Base-by-base conservation (phyloP, 2,888 invertebrate genomes). In the Julus scandinavius region DNA sequence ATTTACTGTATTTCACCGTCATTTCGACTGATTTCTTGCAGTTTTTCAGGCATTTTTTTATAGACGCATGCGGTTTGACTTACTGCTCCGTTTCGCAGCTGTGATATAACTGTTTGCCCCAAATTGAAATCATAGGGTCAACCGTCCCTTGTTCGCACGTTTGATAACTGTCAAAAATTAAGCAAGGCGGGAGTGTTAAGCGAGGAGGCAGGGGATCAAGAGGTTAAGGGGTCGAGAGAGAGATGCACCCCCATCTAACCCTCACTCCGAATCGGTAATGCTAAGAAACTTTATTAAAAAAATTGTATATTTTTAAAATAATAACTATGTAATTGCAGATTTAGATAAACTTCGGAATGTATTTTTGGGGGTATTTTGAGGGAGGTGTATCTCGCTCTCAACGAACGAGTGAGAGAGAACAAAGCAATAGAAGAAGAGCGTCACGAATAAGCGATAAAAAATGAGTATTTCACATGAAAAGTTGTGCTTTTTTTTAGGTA, bases 41-140 rank as follows among this genome's bases (percentile, higher is more conserved):
- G 13, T 50, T 9, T 85, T 86, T 38, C 49, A 85, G 63, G 86
- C 45, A 50, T 63, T 63, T 29, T 29, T 29, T 29, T 63, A 63
- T 17, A 29, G 85, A 86, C 84, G 89, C 89, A 89, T 89, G 89
- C 89, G 63, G 20, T 89, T 84, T 13, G 54, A 97, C 97, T 96
- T 96, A 97, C 97, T 97, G 97, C 94, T 97, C 96, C 93, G 97
- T 97, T 94, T 97, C 97, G 96, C 97, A 97, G 96, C 97, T 97
- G 94, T 97, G 96, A 95, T 97, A 97, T 95, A 97, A 96, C 95
- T 97, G 97, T 95, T 97, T 97, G 94, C 97, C 97, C 97, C 97
- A 97, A 94, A 97, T 97, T 94, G 96, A 97, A 94, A 97, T 96
- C 97, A 97, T 97, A 94, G 97, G 97, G 95, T 97, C 97, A 95